Conservation (phyloP, 2,797 vertebrate genomes). For the Pterois miles region DNA sequence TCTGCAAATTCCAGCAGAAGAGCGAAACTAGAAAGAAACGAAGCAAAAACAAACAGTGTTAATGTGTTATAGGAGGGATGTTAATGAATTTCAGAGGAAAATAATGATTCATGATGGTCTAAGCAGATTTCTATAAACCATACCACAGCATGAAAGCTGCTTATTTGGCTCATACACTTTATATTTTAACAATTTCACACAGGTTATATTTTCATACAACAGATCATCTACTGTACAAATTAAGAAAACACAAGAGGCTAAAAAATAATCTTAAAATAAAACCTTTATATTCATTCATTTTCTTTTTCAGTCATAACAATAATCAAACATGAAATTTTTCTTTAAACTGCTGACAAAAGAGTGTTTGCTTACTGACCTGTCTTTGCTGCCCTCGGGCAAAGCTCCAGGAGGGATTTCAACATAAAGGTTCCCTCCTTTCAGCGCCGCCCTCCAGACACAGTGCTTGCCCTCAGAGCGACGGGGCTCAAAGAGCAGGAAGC, state of each 20-base stretch:
- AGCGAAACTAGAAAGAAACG: constrained; percentile 85
- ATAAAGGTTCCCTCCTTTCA: constrained; percentile 91
- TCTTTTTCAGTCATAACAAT: not conserved
- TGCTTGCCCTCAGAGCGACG: constrained; percentile 89
- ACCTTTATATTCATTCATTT: no score
- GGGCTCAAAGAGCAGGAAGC: constrained; percentile 93
- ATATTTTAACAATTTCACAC: not conserved
- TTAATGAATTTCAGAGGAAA: constrained; percentile 3
- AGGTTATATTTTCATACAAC: not conserved
- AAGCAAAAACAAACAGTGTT: not conserved
- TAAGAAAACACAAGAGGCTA: not conserved
- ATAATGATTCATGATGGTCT: not conserved
- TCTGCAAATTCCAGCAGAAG: constrained; percentile 96
- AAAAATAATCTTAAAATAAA: no score
- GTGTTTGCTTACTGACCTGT: constrained; percentile 84
- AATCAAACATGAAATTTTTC: not conserved
- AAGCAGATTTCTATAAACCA: not conserved
- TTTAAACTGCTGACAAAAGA: not conserved
- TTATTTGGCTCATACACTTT: not conserved
- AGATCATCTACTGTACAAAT: not conserved
- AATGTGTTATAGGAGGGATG: not conserved
- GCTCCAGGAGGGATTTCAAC: constrained; percentile 93
- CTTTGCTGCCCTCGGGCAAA: constrained; percentile 97
- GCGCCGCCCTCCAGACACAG: constrained; percentile 91
- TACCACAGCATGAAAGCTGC: not conserved